Evolutionary conservation across 2,888 invertebrate species (phyloP).

Genomic region (Troides oblongomaculatus): DNA sequence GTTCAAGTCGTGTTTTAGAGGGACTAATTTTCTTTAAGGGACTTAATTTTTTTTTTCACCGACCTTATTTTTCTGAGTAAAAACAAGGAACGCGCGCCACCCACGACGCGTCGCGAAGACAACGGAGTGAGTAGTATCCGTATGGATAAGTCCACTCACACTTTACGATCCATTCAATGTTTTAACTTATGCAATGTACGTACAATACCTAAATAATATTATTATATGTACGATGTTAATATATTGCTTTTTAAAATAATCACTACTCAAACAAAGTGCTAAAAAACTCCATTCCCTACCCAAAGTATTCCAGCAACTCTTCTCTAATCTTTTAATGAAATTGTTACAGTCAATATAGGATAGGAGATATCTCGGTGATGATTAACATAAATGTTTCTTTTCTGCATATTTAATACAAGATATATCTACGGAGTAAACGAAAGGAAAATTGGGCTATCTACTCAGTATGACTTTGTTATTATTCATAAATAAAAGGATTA

Average conservation of each 20-base stretch:
- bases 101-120: slow-evolving; percentile 63
- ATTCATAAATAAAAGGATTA: not conserved
- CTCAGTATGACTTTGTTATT: not conserved
- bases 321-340: too few relatives aligned
- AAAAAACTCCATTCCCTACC: too few relatives aligned
- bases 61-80: slow-evolving; percentile 42
- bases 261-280: too few relatives aligned
- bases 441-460: not conserved
- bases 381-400: too few relatives aligned
- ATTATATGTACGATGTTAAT: too few relatives aligned
- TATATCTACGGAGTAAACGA: too few relatives aligned
- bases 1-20: slow-evolving; percentile 75
- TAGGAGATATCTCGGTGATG: too few relatives aligned
- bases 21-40: slow-evolving; percentile 75
- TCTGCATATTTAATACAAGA: too few relatives aligned
- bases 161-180: slow-evolving; percentile 10
- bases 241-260: too few relatives aligned
- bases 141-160: slow-evolving; percentile 47
- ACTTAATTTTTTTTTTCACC: slow-evolving; percentile 55
- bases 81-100: slow-evolving; percentile 65
- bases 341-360: too few relatives aligned
- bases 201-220: not conserved
- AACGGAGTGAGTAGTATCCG: slow-evolving; percentile 40
- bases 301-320: too few relatives aligned
- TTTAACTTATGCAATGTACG: not conserved